Conservation (phyloP, 2,113 vertebrate species). For the Corynorhinus townsendii region DNA sequence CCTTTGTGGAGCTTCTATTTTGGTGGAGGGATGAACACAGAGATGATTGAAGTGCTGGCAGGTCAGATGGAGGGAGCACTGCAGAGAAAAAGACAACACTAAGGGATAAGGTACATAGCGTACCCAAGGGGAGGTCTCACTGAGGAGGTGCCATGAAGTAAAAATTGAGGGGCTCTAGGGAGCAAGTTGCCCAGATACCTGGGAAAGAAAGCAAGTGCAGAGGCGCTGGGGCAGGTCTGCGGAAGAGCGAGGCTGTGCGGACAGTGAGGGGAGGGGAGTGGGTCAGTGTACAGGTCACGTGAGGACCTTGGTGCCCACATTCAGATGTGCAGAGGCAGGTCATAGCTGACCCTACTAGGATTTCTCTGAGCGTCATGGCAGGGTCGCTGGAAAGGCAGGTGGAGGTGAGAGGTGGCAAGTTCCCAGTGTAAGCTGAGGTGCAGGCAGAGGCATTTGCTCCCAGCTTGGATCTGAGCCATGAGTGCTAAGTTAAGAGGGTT, state of each 20-base stretch:
- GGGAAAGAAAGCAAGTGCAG: not conserved
- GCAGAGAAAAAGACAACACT: not conserved
- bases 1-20: not conserved
- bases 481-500: not conserved
- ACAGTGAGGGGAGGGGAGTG: not conserved
- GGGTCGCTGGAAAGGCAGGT: not conserved
- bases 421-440: not conserved
- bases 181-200: too few species aligned
- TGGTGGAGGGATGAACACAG: not conserved
- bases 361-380: not conserved
- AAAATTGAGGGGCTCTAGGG: not conserved
- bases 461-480: not conserved
- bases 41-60: not conserved
- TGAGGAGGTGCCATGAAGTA: not conserved
- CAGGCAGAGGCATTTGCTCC: not conserved
- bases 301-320: not conserved
- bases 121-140: not conserved
- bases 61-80: not conserved
- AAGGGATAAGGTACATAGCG: not conserved
- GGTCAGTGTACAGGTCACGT: not conserved
- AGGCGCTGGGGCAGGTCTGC: not conserved
- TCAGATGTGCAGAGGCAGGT: not conserved
- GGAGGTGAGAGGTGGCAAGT: not conserved
- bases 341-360: not conserved
- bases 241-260: not conserved